Conservation (phyloP, 2,888 invertebrate genomes). For the Xanthia icteritia region DNA sequence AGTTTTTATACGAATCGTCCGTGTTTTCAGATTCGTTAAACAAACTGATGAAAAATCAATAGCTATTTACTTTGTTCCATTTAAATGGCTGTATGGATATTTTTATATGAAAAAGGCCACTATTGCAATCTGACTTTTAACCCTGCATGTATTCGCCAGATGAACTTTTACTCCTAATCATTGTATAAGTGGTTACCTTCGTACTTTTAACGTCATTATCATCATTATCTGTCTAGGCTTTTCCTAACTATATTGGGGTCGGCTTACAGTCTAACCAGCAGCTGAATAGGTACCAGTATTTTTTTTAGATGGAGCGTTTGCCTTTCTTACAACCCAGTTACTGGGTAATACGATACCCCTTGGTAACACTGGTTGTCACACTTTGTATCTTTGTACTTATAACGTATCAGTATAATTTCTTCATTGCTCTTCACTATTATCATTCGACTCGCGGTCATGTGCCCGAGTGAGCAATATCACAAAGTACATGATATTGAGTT, state of each 20-base stretch:
- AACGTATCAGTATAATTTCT: slow-evolving; percentile 15
- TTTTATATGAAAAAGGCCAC: background rate
- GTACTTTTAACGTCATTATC: too few relatives aligned
- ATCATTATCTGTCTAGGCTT: too few relatives aligned
- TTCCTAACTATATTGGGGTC: too few relatives aligned
- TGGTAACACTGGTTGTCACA: too few relatives aligned
- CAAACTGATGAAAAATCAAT: slow-evolving; percentile 79
- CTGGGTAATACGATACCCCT: too few relatives aligned
- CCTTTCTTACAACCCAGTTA: too few relatives aligned
- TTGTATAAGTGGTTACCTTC: too few relatives aligned
- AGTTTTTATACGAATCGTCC: slow-evolving; percentile 71
- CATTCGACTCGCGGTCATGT: slow-evolving; percentile 29
- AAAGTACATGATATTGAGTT: slow-evolving; percentile 45
- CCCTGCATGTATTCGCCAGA: background rate
- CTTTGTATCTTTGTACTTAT: background rate
- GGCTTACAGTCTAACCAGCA: too few relatives aligned
- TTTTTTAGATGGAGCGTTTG: too few relatives aligned
- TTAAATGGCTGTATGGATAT: slow-evolving; percentile 23
- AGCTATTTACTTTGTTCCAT: slow-evolving; percentile 55
- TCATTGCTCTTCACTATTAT: slow-evolving; percentile 5
- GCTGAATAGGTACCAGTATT: too few relatives aligned
- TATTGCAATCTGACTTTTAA: background rate
- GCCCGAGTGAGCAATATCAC: slow-evolving; percentile 18
- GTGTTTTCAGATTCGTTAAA: slow-evolving; percentile 80
- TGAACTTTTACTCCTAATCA: too few relatives aligned